phyloP scores from a whole-genome alignment of 2,888 invertebrate species.

The Harpagoxenus sublaevis region DNA sequence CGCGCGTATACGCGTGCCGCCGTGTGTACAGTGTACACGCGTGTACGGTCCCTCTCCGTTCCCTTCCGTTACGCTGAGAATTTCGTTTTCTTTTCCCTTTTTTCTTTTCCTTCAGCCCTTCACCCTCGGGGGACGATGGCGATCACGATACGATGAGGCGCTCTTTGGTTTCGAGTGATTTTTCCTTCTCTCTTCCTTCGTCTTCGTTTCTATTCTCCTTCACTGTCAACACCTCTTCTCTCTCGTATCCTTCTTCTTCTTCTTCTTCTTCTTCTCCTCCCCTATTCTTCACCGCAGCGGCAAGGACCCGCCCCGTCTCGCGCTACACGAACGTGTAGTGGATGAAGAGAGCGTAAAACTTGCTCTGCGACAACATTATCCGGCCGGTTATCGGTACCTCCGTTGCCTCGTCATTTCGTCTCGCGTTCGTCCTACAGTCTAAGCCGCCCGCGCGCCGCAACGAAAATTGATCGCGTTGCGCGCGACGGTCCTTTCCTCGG shows the following conservation, averaged over 20 bases:
- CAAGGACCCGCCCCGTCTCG: constrained; percentile 83
- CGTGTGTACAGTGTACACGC: constrained; percentile 18
- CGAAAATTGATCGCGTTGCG: constrained; percentile 79
- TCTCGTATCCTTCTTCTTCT: constrained; percentile 43
- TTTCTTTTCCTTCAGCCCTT: not conserved
- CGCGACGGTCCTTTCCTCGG: constrained; percentile 76
- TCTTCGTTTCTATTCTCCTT: constrained; percentile 23
- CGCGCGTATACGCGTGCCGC: not conserved
- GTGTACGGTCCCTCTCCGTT: constrained; percentile 32
- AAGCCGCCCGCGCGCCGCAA: constrained; percentile 73
- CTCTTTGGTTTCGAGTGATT: not conserved
- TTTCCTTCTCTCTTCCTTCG: not conserved
- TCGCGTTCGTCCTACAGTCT: constrained; percentile 63
- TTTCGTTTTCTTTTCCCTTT: not conserved
- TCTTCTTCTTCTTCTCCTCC: constrained; percentile 35
- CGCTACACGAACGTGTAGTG: constrained; percentile 85
- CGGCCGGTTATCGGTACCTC: constrained; percentile 74
- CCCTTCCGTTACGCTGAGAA: not conserved
- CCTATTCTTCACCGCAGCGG: constrained; percentile 75
- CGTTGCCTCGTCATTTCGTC: constrained; percentile 71
- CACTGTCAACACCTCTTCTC: constrained; percentile 10
- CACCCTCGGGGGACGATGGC: constrained; percentile 20
- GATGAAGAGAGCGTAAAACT: constrained; percentile 85
- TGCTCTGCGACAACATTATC: constrained; percentile 84
- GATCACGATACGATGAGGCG: constrained; percentile 11